Percentiles rank a stretch among this genome's conserved stretches.
Evolutionary conservation across 2,113 vertebrate genomes (phyloP).

Genomic region (Sander vitreus): DNA sequence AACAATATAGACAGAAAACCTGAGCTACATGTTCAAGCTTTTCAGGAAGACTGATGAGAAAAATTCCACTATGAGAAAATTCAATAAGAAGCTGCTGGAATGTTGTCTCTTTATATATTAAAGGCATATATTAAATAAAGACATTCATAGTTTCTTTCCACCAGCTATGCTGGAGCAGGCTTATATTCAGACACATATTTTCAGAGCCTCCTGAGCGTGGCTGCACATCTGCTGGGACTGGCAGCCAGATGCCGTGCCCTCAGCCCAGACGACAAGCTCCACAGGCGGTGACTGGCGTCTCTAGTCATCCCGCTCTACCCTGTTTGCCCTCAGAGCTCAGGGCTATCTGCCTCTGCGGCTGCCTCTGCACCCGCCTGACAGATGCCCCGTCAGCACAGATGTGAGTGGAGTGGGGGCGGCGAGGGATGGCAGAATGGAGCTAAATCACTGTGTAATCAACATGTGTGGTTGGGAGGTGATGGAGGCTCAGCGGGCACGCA

Average conservation of each 20-base stretch:
- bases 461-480: conserved; percentile 71
- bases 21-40: neutral
- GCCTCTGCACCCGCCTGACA: conserved; percentile 78
- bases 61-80: no score
- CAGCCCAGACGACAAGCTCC: conserved; percentile 55
- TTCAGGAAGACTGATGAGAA: neutral
- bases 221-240: conserved; percentile 55
- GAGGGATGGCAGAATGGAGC: conserved; percentile 52
- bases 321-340: conserved; percentile 52
- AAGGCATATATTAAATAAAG: neutral
- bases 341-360: conserved; percentile 42
- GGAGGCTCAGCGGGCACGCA: conserved; percentile 81
- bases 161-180: conserved; percentile 8
- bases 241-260: conserved; percentile 65
- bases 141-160: conserved; percentile 16
- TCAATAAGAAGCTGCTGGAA: no score
- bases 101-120: neutral
- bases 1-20: neutral
- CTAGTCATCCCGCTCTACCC: conserved; percentile 24
- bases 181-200: conserved; percentile 44
- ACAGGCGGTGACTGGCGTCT: conserved; percentile 48
- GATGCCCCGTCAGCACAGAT: conserved; percentile 78
- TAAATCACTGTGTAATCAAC: conserved; percentile 79
- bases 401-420: conserved; percentile 30
- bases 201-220: conserved; percentile 30